Evolutionary conservation across 1,140 invertebrate species (phyloP).

Genomic region (Homarus americanus): DNA sequence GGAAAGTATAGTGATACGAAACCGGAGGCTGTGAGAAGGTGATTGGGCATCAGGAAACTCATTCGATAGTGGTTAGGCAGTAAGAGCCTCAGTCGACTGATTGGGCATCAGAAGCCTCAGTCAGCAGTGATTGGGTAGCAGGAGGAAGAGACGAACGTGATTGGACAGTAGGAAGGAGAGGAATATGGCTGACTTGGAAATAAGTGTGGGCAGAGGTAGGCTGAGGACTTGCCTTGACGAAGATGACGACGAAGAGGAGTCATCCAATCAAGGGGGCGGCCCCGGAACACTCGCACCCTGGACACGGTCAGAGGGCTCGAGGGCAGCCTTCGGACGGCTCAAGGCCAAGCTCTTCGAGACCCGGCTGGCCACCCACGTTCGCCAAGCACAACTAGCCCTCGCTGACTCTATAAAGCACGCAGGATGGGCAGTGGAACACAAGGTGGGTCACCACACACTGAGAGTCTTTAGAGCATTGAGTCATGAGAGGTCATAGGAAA

Average conservation of each 20-base stretch:
- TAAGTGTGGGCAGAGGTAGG: conserved; percentile 14
- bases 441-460: conserved; percentile 21
- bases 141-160: neutral
- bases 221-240: conserved; percentile 1
- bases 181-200: conserved; percentile 16
- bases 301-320: conserved; percentile 36
- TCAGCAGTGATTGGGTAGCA: neutral
- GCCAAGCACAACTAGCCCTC: conserved; percentile 36
- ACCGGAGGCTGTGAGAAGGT: conserved; percentile 2
- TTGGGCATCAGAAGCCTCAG: neutral
- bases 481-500: neutral
- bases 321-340: conserved; percentile 43
- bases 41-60: neutral
- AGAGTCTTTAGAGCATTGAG: neutral
- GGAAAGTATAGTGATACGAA: neutral
- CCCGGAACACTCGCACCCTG: conserved; percentile 8
- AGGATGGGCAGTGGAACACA: conserved; percentile 56
- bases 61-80: neutral
- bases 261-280: neutral
- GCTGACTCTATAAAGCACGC: conserved; percentile 56
- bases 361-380: conserved; percentile 42
- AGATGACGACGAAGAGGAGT: conserved; percentile 21
- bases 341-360: conserved; percentile 60
- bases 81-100: too few relatives aligned
- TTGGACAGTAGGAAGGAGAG: neutral